Evolutionary conservation across 2,888 invertebrate genomes (phyloP).

Genomic region (Poecilus cupreus): DNA sequence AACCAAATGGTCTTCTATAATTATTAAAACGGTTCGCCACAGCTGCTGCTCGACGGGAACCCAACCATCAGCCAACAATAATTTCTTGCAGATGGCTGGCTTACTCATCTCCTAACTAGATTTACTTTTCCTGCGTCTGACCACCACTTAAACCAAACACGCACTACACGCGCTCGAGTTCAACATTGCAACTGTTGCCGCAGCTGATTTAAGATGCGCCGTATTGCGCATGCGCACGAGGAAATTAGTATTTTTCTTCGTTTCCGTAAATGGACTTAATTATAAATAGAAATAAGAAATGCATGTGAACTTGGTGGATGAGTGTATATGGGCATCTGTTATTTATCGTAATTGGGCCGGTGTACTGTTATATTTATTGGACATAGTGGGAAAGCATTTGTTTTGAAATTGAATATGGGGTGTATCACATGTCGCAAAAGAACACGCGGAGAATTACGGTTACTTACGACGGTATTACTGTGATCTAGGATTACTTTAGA

Average conservation of each 20-base stretch:
- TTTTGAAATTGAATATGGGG: conserved; percentile 40
- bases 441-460: not conserved
- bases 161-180: not conserved
- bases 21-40: no score
- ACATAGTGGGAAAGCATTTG: conserved; percentile 25
- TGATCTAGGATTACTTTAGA: no score
- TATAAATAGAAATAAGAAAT: conserved; percentile 47
- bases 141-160: not conserved
- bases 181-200: no score
- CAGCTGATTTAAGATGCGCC: no score
- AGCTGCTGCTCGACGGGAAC: no score
- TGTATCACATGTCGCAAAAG: conserved; percentile 17
- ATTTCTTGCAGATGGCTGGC: not conserved
- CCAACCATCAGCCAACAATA: no score
- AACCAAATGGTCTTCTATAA: no score
- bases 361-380: conserved; percentile 43
- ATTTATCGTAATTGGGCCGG: conserved; percentile 37
- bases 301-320: conserved; percentile 6
- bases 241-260: conserved; percentile 32
- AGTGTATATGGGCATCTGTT: conserved; percentile 45
- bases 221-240: not conserved
- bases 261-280: conserved; percentile 39
- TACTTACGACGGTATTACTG: not conserved
- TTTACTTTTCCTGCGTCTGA: not conserved
- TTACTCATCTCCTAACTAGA: not conserved